Percentiles rank a stretch among this genome's conserved stretches.
phyloP scores from a whole-genome alignment of 2,113 vertebrate species.

The Trochalopteron elliotii region DNA sequence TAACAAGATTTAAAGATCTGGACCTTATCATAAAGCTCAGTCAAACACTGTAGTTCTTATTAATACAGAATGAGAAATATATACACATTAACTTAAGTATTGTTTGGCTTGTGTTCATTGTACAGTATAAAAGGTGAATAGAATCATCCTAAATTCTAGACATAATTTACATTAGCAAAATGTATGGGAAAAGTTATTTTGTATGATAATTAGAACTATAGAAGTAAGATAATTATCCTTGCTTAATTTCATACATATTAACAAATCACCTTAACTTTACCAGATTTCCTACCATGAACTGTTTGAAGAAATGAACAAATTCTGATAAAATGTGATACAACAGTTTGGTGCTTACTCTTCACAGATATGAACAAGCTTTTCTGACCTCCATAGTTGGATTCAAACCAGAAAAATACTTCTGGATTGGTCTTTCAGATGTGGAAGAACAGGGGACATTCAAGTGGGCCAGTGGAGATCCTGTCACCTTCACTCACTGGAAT shows the following conservation, averaged over 20 bases:
- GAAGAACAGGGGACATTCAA: conserved; percentile 74
- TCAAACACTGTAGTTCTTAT: neutral
- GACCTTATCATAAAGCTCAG: neutral
- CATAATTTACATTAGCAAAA: neutral
- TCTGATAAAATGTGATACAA: neutral
- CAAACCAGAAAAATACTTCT: conserved; percentile 90
- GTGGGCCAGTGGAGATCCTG: conserved; percentile 74
- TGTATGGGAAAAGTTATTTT: neutral
- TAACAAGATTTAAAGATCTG: neutral
- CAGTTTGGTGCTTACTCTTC: neutral
- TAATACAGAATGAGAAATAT: neutral
- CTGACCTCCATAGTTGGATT: conserved; percentile 88
- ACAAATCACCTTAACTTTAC: neutral
- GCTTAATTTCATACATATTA: neutral
- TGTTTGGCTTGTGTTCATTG: neutral
- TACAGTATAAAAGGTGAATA: neutral
- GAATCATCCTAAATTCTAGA: neutral
- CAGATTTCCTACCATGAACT: neutral
- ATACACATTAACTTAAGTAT: neutral
- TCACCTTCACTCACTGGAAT: conserved; percentile 91
- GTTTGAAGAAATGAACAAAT: neutral
- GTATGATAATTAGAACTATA: neutral
- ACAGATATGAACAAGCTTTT: conserved; percentile 93
- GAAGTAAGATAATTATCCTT: neutral
- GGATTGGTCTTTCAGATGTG: conserved; percentile 87